A percentile compares a stretch with the other conserved stretches of the same genome.
These are phyloP conservation scores for Amblyraja radiata DNA, from an alignment of 2,797 vertebrate species.

Conservation along the genomic window DNA sequence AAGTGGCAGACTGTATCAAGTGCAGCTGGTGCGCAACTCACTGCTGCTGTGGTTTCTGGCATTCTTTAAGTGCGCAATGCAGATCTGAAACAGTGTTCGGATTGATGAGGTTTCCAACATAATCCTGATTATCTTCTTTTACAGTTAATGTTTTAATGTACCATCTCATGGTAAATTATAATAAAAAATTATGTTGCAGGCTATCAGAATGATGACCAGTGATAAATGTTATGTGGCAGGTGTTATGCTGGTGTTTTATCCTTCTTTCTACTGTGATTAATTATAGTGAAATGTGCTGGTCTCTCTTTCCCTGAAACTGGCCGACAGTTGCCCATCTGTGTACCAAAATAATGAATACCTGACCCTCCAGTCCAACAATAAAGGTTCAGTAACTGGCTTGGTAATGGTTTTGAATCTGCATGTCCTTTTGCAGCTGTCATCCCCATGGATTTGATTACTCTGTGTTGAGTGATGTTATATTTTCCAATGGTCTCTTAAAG, in stretches of 20 bases:
- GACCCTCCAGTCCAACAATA: conserved; percentile 26
- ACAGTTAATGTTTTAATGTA: background rate
- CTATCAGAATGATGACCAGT: background rate
- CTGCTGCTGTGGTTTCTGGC: conserved; percentile 5
- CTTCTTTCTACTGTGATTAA: background rate
- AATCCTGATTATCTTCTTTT: background rate
- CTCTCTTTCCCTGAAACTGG: background rate
- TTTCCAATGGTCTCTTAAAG: conserved; percentile 25
- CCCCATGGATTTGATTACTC: background rate
- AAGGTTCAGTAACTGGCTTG: background rate
- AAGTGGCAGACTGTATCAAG: background rate
- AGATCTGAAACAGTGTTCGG: background rate
- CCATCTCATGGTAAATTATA: background rate
- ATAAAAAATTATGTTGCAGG: background rate
- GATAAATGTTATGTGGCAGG: background rate
- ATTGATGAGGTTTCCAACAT: background rate
- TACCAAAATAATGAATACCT: background rate
- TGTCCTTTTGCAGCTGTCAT: conserved; percentile 31
- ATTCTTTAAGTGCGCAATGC: background rate
- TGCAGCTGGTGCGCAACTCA: background rate
- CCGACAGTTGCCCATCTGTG: background rate
- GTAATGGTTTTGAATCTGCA: background rate
- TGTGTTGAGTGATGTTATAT: conserved; percentile 9
- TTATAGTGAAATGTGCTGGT: background rate
- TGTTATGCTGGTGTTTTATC: background rate